These are phyloP conservation scores for Glyphotaelius pellucidus DNA, from an alignment of 2,888 invertebrate species.

Conservation along the genomic window DNA sequence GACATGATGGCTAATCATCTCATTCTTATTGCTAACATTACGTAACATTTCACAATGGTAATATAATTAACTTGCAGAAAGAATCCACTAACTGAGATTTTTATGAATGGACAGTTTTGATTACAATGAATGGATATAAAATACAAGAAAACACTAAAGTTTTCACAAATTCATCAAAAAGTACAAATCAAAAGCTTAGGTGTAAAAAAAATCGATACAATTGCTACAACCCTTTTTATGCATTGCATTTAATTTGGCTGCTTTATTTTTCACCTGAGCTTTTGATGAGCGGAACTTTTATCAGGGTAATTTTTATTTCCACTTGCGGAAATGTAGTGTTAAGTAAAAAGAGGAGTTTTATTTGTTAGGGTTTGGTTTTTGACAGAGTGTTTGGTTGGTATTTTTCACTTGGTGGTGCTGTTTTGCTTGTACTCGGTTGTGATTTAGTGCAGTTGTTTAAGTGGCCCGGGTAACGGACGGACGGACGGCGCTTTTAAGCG, in stretches of 20 bases:
- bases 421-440: neutral
- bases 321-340: neutral
- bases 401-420: neutral
- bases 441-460: constrained; percentile 33
- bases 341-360: neutral
- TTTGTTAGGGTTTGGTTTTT: too few species aligned
- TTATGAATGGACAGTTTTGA: constrained; percentile 50
- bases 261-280: neutral
- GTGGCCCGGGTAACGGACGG: constrained; percentile 39
- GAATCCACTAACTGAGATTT: constrained; percentile 12
- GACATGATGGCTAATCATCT: neutral
- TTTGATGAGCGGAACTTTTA: constrained; percentile 9
- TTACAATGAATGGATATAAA: neutral
- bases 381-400: neutral
- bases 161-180: neutral
- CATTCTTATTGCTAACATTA: constrained; percentile 1
- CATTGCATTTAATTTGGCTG: neutral
- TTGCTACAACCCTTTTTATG: neutral
- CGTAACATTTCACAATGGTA: neutral
- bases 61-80: neutral
- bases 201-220: neutral
- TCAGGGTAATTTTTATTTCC: constrained; percentile 19
- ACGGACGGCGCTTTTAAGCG: constrained; percentile 45
- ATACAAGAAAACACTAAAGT: neutral
- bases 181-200: neutral